These are phyloP conservation scores for Pionites leucogaster DNA, from an alignment of 2,113 vertebrate genomes.

Conservation along the genomic window DNA sequence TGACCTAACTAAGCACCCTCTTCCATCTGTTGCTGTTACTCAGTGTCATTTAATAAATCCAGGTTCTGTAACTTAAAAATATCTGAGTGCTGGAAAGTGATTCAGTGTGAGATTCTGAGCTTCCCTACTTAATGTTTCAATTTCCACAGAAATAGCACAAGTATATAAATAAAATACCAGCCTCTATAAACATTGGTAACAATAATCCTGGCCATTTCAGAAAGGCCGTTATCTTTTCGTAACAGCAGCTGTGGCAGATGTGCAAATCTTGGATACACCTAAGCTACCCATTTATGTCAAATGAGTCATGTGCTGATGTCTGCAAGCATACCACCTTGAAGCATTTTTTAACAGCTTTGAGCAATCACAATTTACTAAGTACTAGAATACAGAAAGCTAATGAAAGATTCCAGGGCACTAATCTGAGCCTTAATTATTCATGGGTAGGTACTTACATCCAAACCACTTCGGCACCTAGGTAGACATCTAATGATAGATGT, in stretches of 20 bases:
- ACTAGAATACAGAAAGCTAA: not conserved
- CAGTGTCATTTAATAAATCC: not conserved
- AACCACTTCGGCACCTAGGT: not conserved
- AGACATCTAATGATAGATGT: not conserved
- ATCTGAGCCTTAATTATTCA: not conserved
- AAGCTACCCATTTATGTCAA: not conserved
- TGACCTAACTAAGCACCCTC: not conserved
- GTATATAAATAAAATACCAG: not conserved
- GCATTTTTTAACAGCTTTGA: not conserved
- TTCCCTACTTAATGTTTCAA: not conserved
- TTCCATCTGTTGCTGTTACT: not conserved
- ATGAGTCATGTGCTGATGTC: too few species aligned
- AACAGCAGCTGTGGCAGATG: too few species aligned
- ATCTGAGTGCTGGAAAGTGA: not conserved
- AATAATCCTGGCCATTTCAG: not conserved
- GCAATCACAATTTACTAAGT: not conserved
- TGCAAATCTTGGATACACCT: not conserved
- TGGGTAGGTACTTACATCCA: not conserved
- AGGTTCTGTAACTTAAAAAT: not conserved
- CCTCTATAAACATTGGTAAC: not conserved
- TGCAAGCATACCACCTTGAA: not conserved
- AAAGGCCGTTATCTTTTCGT: rapidly evolving
- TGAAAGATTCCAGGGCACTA: not conserved
- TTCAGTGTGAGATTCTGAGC: not conserved
- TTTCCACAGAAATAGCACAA: not conserved